Percentiles rank a stretch among this genome's conserved stretches.
phyloP scores from a whole-genome alignment of 2,113 vertebrate species.

The Lagopus leucura region DNA sequence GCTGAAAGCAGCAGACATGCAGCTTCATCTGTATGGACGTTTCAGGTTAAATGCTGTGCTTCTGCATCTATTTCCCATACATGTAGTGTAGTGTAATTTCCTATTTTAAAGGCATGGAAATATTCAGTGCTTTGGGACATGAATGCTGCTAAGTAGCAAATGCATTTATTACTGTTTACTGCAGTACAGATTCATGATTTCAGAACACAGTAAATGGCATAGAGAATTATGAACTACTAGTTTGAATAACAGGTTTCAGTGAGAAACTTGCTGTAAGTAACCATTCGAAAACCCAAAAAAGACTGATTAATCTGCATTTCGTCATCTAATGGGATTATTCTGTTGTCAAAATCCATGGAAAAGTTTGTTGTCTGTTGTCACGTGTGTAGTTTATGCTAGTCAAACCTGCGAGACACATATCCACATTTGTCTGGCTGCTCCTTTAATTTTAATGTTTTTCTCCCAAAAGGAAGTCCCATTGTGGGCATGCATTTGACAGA shows the following conservation, averaged over 20 bases:
- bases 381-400: background rate
- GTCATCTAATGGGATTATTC: background rate
- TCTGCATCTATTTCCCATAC: background rate
- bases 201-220: background rate
- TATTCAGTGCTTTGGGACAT: background rate
- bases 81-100: background rate
- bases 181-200: background rate
- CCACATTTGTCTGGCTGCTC: fast-evolving
- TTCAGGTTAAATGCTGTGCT: background rate
- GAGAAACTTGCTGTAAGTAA: background rate
- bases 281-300: background rate
- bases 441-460: background rate
- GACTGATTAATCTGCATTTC: background rate
- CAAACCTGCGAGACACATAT: background rate
- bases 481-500: background rate
- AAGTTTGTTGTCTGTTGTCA: background rate
- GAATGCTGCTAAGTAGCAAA: background rate
- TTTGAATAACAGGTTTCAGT: background rate
- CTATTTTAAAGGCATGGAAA: background rate
- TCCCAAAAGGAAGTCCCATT: background rate
- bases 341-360: background rate
- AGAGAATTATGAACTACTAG: background rate
- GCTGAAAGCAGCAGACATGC: background rate
- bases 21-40: fast-evolving
- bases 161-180: background rate